Conservation (phyloP, 2,113 vertebrate genomes). For the Etheostoma cragini region DNA sequence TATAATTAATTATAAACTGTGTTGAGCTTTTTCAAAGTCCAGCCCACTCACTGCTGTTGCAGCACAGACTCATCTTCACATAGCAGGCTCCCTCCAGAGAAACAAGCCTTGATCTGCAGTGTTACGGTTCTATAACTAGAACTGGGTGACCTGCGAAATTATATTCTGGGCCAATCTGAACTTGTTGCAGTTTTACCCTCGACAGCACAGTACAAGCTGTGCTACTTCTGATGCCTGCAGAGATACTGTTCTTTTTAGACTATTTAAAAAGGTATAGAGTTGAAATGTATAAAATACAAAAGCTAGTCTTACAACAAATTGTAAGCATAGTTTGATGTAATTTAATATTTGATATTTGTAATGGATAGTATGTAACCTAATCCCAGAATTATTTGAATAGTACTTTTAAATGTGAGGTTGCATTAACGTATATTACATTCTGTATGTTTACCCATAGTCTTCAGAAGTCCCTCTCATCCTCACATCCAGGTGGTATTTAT, state of each 20-base stretch:
- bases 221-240: constrained; percentile 67
- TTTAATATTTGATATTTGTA: background rate
- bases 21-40: background rate
- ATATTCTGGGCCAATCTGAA: constrained; percentile 76
- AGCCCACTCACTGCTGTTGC: constrained; percentile 22
- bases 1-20: constrained; percentile 16
- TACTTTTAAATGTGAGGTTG: constrained; percentile 3
- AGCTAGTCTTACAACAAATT: background rate
- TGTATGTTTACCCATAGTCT: background rate
- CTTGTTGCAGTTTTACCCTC: constrained; percentile 61
- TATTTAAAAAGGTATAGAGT: constrained; percentile 10
- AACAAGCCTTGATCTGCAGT: constrained; percentile 49
- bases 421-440: background rate
- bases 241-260: constrained; percentile 14
- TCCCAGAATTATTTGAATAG: background rate
- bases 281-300: background rate
- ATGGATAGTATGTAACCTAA: background rate
- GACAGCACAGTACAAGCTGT: constrained; percentile 66
- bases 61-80: constrained; percentile 8
- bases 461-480: background rate
- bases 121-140: constrained; percentile 67
- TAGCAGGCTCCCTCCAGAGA: constrained; percentile 36
- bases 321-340: background rate
- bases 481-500: background rate
- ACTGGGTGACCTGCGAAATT: constrained; percentile 79